These are phyloP conservation scores for Drepana arcuata DNA, from an alignment of 1,140 invertebrate species.

Conservation along the genomic window DNA sequence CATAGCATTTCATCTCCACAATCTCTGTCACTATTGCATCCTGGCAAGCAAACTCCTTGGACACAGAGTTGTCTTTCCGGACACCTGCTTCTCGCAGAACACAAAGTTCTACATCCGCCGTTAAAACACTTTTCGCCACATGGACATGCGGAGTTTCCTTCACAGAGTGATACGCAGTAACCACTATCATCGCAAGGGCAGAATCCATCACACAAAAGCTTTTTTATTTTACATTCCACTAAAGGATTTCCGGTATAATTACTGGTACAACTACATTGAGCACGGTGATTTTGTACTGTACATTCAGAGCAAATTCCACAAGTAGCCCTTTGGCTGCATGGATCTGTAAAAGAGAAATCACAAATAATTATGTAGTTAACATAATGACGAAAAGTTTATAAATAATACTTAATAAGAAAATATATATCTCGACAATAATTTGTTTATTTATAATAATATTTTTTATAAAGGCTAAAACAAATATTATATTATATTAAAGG, in stretches of 20 bases:
- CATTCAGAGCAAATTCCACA: slow-evolving; percentile 90
- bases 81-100: slow-evolving; percentile 70
- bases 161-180: slow-evolving; percentile 82
- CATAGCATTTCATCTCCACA: slow-evolving; percentile 85
- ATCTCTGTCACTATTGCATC: slow-evolving; percentile 85
- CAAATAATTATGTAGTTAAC: too few species aligned
- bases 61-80: slow-evolving; percentile 71
- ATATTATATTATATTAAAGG: slow-evolving; percentile 1
- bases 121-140: slow-evolving; percentile 81
- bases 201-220: slow-evolving; percentile 76
- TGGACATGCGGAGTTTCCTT: slow-evolving; percentile 77
- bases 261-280: slow-evolving; percentile 86
- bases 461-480: too few species aligned
- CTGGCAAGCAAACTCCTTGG: slow-evolving; percentile 73
- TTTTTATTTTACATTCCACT: slow-evolving; percentile 78
- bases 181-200: slow-evolving; percentile 85
- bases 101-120: slow-evolving; percentile 77
- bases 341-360: slow-evolving; percentile 74
- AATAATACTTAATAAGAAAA: too few species aligned
- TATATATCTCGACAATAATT: too few species aligned
- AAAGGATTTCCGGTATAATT: slow-evolving; percentile 87
- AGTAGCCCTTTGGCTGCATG: slow-evolving; percentile 77
- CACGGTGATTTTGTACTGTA: slow-evolving; percentile 84
- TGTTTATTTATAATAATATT: too few species aligned
- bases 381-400: too few species aligned